Base-by-base conservation (phyloP, 2,797 vertebrate genomes). In the Florisuga fusca region DNA sequence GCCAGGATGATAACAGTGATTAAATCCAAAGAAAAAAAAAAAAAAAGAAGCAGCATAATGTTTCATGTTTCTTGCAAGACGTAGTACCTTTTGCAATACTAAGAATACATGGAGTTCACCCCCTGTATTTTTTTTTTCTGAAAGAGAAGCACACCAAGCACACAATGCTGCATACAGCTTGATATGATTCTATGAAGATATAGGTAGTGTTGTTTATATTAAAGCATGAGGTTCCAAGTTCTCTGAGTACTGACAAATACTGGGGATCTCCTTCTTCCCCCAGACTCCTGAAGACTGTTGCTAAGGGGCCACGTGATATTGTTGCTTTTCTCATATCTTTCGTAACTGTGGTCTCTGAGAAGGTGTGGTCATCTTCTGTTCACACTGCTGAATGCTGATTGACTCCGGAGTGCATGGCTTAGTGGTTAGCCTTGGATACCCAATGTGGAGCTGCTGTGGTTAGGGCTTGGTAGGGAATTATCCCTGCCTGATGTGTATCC, bases 341-440 rank as follows among this genome's bases (percentile, higher is more conserved):
- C 16, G 3, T 75, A 69, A 41, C 18, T 1, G 1, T 1, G 8
- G n/a, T 18, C 26, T 29, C 51, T 46, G 41, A 46, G 72, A 41
- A 55, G 33, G 14, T 25, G 45, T 29, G 31, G 14, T 48, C 17
- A 7, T 53, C 78, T 66, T 25, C 41, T 41, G 29, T 36, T 51
- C 21, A 46, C 15, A 7, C 29, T 46, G 46, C 64, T 63, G 41
- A 46, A 26, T 5, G 0, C 15, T 34, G 34, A 18, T 6, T 79
- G 58, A 31, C 58, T 57, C 41, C 5, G 18, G 61, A 57, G 33
- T 5, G 3, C 0, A 0, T 46, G 50, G 29, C 34, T 41, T 41
- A 5, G 10, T 19, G 14, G 29, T 38, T 53, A 83, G 50, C 57
- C 20, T 34, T 51, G 34, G n/a, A 11, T 57, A 38, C 4, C 23